Conservation (phyloP, 2,888 invertebrate genomes). For the Polia nebulosa region DNA sequence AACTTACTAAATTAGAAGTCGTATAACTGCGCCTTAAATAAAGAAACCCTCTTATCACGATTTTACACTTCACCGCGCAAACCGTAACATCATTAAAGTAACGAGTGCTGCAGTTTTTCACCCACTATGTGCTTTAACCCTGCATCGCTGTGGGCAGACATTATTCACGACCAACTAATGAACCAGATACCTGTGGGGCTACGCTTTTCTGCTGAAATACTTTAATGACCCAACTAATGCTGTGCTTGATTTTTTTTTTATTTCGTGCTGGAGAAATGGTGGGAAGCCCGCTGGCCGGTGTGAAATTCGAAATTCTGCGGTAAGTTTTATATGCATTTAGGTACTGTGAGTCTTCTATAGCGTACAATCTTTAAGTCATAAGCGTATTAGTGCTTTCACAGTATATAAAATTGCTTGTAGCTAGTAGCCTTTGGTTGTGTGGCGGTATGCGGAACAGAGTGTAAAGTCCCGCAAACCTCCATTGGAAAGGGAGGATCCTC, state of each 20-base stretch:
- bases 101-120: slow-evolving; percentile 32
- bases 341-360: neutral
- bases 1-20: no score
- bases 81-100: slow-evolving; percentile 40
- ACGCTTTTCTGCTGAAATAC: slow-evolving; percentile 28
- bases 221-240: slow-evolving; percentile 24
- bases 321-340: neutral
- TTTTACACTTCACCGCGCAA: neutral
- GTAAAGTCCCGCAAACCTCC: no score
- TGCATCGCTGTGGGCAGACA: slow-evolving; percentile 18
- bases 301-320: neutral
- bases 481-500: no score
- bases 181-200: slow-evolving; percentile 29
- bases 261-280: neutral
- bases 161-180: slow-evolving; percentile 45
- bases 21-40: neutral
- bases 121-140: slow-evolving; percentile 23
- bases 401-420: no score
- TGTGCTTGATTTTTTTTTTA: slow-evolving; percentile 4
- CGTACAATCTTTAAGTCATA: no score
- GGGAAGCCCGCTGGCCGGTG: neutral
- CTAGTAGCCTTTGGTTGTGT: no score
- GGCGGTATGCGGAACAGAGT: no score
- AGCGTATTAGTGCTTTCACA: no score
- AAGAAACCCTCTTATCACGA: neutral